Percentiles rank a stretch among this genome's conserved stretches.
Evolutionary conservation across 1,140 invertebrate species (phyloP).

Genomic region (Neodiprion fabricii): DNA sequence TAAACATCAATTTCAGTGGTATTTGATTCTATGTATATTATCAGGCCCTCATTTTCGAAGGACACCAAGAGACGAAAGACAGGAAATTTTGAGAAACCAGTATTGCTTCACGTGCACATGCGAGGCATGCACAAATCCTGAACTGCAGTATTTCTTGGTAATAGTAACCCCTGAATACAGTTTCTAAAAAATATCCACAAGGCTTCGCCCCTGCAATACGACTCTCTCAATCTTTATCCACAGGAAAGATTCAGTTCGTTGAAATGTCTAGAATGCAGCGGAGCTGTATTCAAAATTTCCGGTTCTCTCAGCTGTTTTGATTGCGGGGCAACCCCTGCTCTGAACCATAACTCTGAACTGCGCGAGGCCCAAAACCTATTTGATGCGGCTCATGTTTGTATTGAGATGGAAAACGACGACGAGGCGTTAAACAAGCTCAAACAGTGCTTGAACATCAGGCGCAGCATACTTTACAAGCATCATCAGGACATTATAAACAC

Average conservation of each 20-base stretch:
- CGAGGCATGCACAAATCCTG: slow-evolving; percentile 62
- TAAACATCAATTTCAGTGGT: slow-evolving; percentile 7
- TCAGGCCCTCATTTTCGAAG: slow-evolving; percentile 70
- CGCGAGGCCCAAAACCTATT: slow-evolving; percentile 56
- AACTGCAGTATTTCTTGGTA: slow-evolving; percentile 63
- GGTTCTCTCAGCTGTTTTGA: slow-evolving; percentile 40
- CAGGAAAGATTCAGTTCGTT: slow-evolving; percentile 55
- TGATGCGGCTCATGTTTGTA: slow-evolving; percentile 29
- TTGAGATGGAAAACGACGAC: slow-evolving; percentile 32
- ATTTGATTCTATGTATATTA: slow-evolving; percentile 30
- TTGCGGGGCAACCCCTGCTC: slow-evolving; percentile 38
- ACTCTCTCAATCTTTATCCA: slow-evolving; percentile 25
- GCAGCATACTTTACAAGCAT: slow-evolving; percentile 58
- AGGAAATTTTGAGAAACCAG: slow-evolving; percentile 67
- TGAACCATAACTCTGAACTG: slow-evolving; percentile 39
- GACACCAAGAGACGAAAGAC: slow-evolving; percentile 65
- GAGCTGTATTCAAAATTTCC: slow-evolving; percentile 37
- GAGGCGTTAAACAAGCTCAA: slow-evolving; percentile 46
- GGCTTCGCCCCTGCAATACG: not conserved
- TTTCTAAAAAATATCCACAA: not conserved
- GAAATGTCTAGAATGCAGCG: slow-evolving; percentile 50
- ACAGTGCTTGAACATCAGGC: slow-evolving; percentile 54
- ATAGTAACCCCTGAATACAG: slow-evolving; percentile 17
- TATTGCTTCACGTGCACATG: slow-evolving; percentile 78
- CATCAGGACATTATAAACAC: slow-evolving; percentile 58